phyloP scores from a whole-genome alignment of 2,888 invertebrate species.

The Dryobota labecula region DNA sequence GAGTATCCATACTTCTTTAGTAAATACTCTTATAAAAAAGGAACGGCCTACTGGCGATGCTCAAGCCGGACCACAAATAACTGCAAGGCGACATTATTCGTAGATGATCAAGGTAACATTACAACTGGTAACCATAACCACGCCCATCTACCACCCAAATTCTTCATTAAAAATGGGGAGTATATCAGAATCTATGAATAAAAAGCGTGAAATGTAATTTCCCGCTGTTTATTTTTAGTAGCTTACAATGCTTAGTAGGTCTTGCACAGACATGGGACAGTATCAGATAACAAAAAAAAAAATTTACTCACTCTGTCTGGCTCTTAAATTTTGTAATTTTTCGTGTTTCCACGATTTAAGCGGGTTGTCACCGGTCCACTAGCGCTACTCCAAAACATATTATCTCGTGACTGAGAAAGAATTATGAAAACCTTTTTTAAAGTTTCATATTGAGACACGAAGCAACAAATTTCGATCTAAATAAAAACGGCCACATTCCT shows the following conservation, averaged over 20 bases:
- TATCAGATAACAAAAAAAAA: neutral
- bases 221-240: neutral
- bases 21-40: conserved; percentile 12
- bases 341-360: neutral
- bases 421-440: too few species aligned
- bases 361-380: too few species aligned
- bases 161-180: conserved; percentile 19
- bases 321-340: neutral
- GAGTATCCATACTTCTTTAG: conserved; percentile 15
- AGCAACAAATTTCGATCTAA: too few species aligned
- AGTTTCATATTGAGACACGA: too few species aligned
- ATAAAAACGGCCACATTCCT: too few species aligned
- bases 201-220: neutral
- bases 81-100: conserved; percentile 32
- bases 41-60: conserved; percentile 23
- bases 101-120: conserved; percentile 19
- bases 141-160: conserved; percentile 37
- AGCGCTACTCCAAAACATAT: too few species aligned
- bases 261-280: neutral
- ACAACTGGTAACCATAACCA: neutral
- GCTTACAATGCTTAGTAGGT: neutral
- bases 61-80: conserved; percentile 2
- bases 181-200: conserved; percentile 26
- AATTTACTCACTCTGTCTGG: neutral
- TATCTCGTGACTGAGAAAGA: too few species aligned